Percentiles rank a stretch among this genome's conserved stretches.
phyloP scores from a whole-genome alignment of 2,888 invertebrate genomes.

The Thymelicus sylvestris region DNA sequence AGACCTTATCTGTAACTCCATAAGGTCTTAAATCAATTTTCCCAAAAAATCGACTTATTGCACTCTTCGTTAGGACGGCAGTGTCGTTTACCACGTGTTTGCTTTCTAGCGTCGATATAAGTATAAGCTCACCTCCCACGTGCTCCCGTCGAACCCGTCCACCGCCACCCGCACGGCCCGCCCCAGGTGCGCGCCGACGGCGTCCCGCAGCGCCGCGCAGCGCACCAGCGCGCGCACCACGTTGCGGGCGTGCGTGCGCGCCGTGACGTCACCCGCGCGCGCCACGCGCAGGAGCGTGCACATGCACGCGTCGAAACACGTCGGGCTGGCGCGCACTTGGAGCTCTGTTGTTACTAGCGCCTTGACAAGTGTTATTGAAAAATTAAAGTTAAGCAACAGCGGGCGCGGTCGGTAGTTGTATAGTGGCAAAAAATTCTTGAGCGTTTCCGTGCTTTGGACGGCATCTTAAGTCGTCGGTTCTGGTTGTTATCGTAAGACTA shows the following conservation, averaged over 20 bases:
- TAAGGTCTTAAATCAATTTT: too few species aligned
- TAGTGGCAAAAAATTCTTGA: too few species aligned
- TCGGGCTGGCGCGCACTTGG: slow-evolving; percentile 77
- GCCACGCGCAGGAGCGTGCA: slow-evolving; percentile 78
- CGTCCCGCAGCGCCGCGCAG: slow-evolving; percentile 90
- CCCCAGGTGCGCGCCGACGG: slow-evolving; percentile 84
- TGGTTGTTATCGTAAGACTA: too few species aligned
- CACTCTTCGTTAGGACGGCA: too few species aligned
- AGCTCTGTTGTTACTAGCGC: slow-evolving; percentile 91
- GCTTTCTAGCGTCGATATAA: too few species aligned
- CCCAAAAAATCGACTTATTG: too few species aligned
- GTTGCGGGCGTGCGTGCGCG: slow-evolving; percentile 92
- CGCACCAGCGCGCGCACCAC: slow-evolving; percentile 92
- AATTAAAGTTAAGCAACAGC: too few species aligned
- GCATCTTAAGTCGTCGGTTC: too few species aligned
- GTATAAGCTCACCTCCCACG: slow-evolving; percentile 87
- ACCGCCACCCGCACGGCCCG: slow-evolving; percentile 90
- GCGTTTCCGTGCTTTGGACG: too few species aligned
- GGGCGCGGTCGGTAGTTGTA: too few species aligned
- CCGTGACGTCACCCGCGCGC: slow-evolving; percentile 67
- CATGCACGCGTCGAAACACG: slow-evolving; percentile 86
- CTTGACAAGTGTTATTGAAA: slow-evolving; percentile 65
- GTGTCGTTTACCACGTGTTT: too few species aligned
- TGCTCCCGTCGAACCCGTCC: slow-evolving; percentile 88
- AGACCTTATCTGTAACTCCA: too few species aligned